phyloP scores from a whole-genome alignment of 2,888 invertebrate species.

The Apamea crenata region DNA sequence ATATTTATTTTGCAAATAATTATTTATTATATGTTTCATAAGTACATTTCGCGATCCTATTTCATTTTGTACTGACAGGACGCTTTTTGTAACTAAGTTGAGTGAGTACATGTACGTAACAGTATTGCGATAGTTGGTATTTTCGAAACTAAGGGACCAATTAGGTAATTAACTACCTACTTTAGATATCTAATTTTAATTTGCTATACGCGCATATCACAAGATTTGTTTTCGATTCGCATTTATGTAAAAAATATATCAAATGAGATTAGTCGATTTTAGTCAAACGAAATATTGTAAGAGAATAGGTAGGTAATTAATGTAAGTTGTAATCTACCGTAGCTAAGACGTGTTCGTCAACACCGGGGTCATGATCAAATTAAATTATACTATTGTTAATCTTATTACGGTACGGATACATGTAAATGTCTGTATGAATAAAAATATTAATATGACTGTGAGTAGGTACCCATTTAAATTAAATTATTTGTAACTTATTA shows the following conservation, averaged over 20 bases:
- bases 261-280: slow-evolving; percentile 61
- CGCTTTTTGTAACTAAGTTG: slow-evolving; percentile 4
- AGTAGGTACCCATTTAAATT: slow-evolving; percentile 8
- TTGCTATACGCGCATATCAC: slow-evolving; percentile 12
- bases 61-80: slow-evolving; percentile 7
- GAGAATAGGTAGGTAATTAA: slow-evolving; percentile 34
- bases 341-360: slow-evolving; percentile 14
- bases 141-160: slow-evolving; percentile 47
- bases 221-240: slow-evolving; percentile 41
- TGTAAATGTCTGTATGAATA: slow-evolving; percentile 11
- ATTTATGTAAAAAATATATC: slow-evolving; percentile 51
- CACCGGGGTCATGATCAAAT: slow-evolving; percentile 20
- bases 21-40: slow-evolving; percentile 11
- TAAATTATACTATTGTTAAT: slow-evolving; percentile 40
- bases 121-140: slow-evolving; percentile 23
- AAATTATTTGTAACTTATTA: slow-evolving; percentile 51
- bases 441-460: slow-evolving; percentile 14
- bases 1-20: slow-evolving; percentile 34
- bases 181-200: slow-evolving; percentile 24
- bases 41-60: neutral
- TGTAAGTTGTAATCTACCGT: slow-evolving; percentile 18
- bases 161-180: slow-evolving; percentile 21
- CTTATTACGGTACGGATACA: slow-evolving; percentile 9
- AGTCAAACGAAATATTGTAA: slow-evolving; percentile 59
- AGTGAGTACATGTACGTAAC: slow-evolving; percentile 14